Percentiles rank a stretch among this genome's conserved stretches.
phyloP scores from a whole-genome alignment of 2,113 vertebrate genomes.

The Colinus virginianus region DNA sequence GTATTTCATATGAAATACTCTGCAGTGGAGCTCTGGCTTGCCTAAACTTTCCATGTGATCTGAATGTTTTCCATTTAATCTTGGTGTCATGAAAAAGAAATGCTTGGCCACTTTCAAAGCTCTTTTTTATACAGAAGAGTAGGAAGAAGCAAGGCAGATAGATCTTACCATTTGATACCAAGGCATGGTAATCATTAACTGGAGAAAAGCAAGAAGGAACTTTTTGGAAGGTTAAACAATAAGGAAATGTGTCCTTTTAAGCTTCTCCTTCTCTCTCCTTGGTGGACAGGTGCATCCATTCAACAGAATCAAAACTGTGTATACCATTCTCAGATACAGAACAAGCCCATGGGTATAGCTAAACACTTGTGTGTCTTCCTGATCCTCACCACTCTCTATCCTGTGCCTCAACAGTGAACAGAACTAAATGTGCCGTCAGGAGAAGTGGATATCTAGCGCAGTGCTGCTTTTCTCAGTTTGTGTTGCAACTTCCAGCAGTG shows the following conservation, averaged over 20 bases:
- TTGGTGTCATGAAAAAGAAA: neutral
- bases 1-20: neutral
- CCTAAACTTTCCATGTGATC: neutral
- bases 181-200: neutral
- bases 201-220: neutral
- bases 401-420: neutral
- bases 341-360: neutral
- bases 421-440: neutral
- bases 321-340: neutral
- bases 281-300: neutral
- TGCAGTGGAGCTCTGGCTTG: neutral
- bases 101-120: neutral
- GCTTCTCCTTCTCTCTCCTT: neutral
- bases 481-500: neutral
- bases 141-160: neutral
- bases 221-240: neutral
- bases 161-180: neutral
- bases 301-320: neutral
- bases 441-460: neutral
- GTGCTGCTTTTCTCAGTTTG: neutral
- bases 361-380: rapidly evolving
- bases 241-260: neutral
- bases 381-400: neutral
- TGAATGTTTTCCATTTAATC: neutral
- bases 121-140: neutral